Evolutionary conservation across 2,888 invertebrate genomes (phyloP).

Genomic region (Troilus luridus): DNA sequence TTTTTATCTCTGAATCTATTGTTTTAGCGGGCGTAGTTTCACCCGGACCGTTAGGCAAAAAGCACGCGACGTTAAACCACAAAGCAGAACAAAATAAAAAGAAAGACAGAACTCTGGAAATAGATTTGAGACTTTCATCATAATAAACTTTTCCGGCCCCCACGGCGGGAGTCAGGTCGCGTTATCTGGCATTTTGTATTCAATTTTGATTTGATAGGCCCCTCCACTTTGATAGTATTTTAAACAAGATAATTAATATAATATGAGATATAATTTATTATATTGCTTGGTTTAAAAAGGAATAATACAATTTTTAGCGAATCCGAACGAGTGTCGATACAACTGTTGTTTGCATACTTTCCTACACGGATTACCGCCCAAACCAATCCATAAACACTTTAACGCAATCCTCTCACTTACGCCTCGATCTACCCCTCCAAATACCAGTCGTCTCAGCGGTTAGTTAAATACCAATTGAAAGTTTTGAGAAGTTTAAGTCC

Average conservation of each 20-base stretch:
- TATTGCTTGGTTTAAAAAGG: too few species aligned
- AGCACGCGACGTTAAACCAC: slow-evolving; percentile 53
- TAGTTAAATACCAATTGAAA: too few species aligned
- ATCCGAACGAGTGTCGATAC: too few species aligned
- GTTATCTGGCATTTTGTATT: neutral
- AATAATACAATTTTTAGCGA: too few species aligned
- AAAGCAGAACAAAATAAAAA: slow-evolving; percentile 52
- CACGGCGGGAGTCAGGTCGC: neutral
- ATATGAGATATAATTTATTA: too few species aligned
- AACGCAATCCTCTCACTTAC: too few species aligned
- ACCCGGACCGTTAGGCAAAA: slow-evolving; percentile 38
- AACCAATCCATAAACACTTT: too few species aligned
- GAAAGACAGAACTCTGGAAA: neutral
- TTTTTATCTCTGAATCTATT: slow-evolving; percentile 51
- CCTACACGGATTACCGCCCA: too few species aligned
- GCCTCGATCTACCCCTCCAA: too few species aligned
- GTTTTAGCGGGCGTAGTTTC: slow-evolving; percentile 42
- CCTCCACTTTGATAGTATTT: neutral
- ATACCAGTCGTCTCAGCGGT: too few species aligned
- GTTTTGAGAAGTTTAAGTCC: too few species aligned
- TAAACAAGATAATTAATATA: neutral
- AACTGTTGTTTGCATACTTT: too few species aligned
- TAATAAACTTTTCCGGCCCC: neutral
- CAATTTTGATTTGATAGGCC: neutral
- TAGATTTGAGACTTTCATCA: slow-evolving; percentile 19